Base-by-base conservation (phyloP, 2,113 vertebrate genomes). In the Empidonax alnorum region DNA sequence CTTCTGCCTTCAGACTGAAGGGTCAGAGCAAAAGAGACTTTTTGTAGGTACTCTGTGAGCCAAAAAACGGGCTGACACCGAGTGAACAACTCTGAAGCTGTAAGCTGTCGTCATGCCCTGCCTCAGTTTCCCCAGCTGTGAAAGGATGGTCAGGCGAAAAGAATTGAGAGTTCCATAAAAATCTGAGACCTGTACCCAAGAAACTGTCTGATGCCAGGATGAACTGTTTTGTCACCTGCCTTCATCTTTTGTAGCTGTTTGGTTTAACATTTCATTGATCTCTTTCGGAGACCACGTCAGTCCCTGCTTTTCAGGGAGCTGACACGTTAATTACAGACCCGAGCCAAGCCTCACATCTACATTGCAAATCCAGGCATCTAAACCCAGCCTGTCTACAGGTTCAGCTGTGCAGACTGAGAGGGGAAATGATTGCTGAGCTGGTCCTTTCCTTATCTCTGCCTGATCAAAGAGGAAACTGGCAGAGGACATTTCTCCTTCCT, bases 401-500 rank as follows among this genome's bases (percentile, higher is more conserved):
- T 20, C 30, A 58, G 52, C 58, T 20, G 23, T 14, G 61, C 7
- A 62, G 67, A 76, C 5, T 13, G 55, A 82, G 80, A 67, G 55
- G 67, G 68, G 65, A 92, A 74, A 44, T 17, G 56, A 50, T 12
- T 55, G 55, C 79, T 85, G 75, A 88, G 71, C 55, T 91, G 41
- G 69, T 73, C 12, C 2, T 49, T 37, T 67, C 73, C 68, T 87
- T 58, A 77, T 83, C 83, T 79, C 63, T 81, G 75, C 59, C 67
- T 31, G 74, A 82, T 52, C 84, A 46, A 68, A 67, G n/a, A 5
- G 39, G 93, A 89, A 84, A 63, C 2, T 22, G 42, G 30, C 3
- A 14, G 52, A 87, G 74, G 46, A 52, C 89, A 78, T 46, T 87
- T 75, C 65, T 92, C 77, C 47, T 79, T 87, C 74, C 77, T 39